These are phyloP conservation scores for Centrocercus urophasianus DNA, from an alignment of 2,113 vertebrate species.

Conservation along the genomic window DNA sequence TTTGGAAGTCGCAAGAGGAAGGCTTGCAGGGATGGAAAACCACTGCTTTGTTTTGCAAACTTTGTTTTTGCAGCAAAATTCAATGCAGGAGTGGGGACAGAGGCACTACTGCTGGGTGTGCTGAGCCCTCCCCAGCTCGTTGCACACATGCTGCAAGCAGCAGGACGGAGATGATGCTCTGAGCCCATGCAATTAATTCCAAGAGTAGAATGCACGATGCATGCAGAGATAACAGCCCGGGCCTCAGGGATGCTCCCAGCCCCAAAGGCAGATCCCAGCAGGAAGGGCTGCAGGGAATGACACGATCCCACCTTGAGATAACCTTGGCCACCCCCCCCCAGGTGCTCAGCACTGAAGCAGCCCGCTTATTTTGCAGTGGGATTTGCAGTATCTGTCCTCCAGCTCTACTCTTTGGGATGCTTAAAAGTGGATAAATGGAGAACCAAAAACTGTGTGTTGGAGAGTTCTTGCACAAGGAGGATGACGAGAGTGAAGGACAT, in stretches of 20 bases:
- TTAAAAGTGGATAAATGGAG: background rate
- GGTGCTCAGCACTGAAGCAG: background rate
- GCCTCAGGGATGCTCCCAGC: background rate
- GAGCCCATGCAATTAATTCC: background rate
- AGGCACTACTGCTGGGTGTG: background rate
- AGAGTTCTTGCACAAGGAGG: background rate
- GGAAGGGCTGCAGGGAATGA: background rate
- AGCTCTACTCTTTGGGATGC: background rate
- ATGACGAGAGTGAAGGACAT: background rate
- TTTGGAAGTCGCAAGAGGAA: background rate
- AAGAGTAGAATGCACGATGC: background rate
- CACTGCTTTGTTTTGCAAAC: background rate
- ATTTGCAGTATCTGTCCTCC: background rate
- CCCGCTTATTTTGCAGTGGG: background rate
- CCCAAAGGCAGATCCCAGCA: background rate
- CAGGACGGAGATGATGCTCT: background rate
- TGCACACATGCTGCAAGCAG: background rate
- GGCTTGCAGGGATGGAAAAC: background rate
- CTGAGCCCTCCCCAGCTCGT: background rate
- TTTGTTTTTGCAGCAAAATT: background rate
- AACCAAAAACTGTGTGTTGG: background rate
- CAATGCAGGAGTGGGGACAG: background rate
- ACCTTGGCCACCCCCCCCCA: constrained; percentile 26
- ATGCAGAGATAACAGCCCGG: background rate
- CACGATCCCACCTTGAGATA: constrained; percentile 11